Evolutionary conservation across 2,797 vertebrate species (phyloP).

Genomic region (Paguma larvata): DNA sequence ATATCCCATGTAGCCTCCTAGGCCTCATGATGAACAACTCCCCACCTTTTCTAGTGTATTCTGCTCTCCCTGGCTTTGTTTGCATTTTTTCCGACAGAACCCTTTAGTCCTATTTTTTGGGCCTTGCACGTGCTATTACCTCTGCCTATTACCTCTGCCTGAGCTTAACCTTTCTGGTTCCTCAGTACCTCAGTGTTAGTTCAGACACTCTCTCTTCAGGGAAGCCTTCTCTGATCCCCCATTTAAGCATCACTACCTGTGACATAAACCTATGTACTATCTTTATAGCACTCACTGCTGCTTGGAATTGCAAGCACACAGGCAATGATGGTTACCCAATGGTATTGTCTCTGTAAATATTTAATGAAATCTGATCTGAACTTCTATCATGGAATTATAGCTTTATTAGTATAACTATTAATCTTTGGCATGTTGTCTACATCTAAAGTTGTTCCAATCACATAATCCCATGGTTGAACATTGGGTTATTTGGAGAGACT

Average conservation of each 20-base stretch:
- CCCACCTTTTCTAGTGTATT: not conserved
- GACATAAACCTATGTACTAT: not conserved
- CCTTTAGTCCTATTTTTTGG: not conserved
- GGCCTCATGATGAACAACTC: not conserved
- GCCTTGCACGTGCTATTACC: not conserved
- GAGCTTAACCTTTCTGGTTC: not conserved
- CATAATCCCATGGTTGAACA: not conserved
- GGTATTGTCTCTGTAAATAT: not conserved
- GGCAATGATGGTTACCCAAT: not conserved
- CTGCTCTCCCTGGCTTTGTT: not conserved
- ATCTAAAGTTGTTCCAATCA: slow-evolving; percentile 32
- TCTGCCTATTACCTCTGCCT: not conserved
- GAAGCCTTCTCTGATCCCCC: not conserved
- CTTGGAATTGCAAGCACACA: not conserved
- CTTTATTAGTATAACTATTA: slow-evolving; percentile 39
- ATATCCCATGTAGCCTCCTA: not conserved
- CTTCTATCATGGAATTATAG: not conserved
- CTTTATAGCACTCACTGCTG: not conserved
- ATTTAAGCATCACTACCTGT: not conserved
- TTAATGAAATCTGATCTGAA: not conserved
- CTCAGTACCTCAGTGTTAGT: not conserved
- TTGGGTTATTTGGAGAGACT: slow-evolving; percentile 53
- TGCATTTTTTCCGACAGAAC: not conserved
- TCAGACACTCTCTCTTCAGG: not conserved
- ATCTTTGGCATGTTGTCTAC: not conserved